phyloP scores from a whole-genome alignment of 2,888 invertebrate genomes.

The Conomelus anceps region DNA sequence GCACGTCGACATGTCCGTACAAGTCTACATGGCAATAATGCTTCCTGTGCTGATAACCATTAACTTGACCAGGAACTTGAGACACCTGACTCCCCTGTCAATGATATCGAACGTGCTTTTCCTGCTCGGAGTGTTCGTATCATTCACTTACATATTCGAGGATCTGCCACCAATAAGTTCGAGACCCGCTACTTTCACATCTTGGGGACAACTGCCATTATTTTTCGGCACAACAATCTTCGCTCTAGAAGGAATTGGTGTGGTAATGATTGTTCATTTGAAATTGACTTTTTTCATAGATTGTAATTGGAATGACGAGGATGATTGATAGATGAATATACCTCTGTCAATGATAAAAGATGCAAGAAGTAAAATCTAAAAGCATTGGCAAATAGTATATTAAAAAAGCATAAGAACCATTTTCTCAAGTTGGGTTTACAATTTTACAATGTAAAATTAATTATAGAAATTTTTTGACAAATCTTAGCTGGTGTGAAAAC shows the following conservation, averaged over 20 bases:
- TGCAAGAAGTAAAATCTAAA: background rate
- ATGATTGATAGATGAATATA: no score
- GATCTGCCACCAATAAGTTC: constrained; percentile 51
- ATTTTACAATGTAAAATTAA: no score
- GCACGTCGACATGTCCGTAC: constrained; percentile 31
- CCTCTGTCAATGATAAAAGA: no score
- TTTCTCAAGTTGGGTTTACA: no score
- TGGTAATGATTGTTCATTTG: constrained; percentile 49
- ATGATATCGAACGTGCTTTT: constrained; percentile 74
- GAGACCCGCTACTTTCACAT: constrained; percentile 46
- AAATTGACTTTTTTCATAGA: background rate
- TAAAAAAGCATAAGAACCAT: no score
- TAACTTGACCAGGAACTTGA: constrained; percentile 67
- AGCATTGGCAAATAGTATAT: background rate
- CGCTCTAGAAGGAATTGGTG: constrained; percentile 76
- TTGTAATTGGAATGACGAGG: background rate
- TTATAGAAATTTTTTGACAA: no score
- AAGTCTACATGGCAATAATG: constrained; percentile 64
- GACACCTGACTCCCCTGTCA: constrained; percentile 75
- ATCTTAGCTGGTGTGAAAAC: no score
- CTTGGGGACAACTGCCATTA: constrained; percentile 56
- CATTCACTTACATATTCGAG: constrained; percentile 62
- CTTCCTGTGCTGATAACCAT: constrained; percentile 63
- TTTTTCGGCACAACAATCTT: constrained; percentile 88
- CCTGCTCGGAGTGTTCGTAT: constrained; percentile 66